Base-by-base conservation (phyloP, 2,113 vertebrate genomes). In the Oxygymnocypris stewartii region DNA sequence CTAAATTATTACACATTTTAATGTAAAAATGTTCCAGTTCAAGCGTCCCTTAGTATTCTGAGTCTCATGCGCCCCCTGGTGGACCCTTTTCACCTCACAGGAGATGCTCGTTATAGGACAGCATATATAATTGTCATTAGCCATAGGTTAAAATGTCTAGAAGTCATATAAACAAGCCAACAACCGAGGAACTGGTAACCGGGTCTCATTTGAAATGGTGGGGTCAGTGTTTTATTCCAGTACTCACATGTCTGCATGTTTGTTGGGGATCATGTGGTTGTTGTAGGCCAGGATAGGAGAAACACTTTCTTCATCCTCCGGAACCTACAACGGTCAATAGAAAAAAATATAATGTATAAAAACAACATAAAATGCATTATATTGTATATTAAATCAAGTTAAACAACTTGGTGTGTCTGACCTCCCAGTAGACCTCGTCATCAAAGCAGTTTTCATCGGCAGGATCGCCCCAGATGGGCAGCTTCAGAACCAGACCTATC, bases 371-470 rank as follows among this genome's bases (percentile, higher is more conserved):
- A 2, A 37, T 31, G 28, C 6, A 20, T 20, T 20, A 20, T 57
- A 54, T 2, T 54, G 16, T 18, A 54, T 54, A 18, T 54, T 54
- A 54, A 54, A 54, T 18, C 6, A 54, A 54, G 28, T 31, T 31
- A 31, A 31, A 31, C 28, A 31, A 31, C 28, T 31, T 31, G 28
- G 28, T 31, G 1, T 31, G 1, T 61, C 96, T 96, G 88, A 99
- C 98, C 96, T 98, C 96, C 98, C 98, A 99, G 91, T 99, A 99
- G 2, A 94, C 0, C 2, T 91, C 93, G 54, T 99, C 98, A 59
- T 98, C 96, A 86, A 97, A 99, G 93, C 98, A 99, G 88, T 95
- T 96, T 89, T 98, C 96, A 80, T 97, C 96, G 0, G 96, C 91
- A 0, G 96, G 82, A 81, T 98, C 96, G 2, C 97, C 97, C 97